Evolutionary conservation across 2,797 vertebrate genomes (phyloP), one percentile per base, ranked within the genome.

Genomic region (Xenops minutus): DNA sequence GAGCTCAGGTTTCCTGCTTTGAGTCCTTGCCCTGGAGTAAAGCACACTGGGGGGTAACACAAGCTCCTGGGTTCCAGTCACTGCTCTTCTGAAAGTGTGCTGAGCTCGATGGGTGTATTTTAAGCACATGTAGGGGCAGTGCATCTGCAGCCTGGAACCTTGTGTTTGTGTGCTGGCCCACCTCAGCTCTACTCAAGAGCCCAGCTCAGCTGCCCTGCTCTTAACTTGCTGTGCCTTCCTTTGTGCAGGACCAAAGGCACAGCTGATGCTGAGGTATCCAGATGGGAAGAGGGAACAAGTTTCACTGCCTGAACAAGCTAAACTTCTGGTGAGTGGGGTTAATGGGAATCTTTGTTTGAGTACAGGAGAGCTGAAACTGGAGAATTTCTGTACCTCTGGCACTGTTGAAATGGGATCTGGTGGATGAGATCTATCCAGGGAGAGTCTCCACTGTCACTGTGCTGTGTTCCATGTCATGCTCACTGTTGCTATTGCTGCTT

Each of bases 261-360:
- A 99, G 89, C 97, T 99, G 96, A 99, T 99, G 99, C 98, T 99
- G 67, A 98, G 99, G 94, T 99, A 99, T 97, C 99, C 99, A 92
- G 99, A 99, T 97, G 99, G 99, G 69, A 99, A 99, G 97, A 99
- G 98, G 98, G 99, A 99, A 98, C 99, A 99, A 96, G 99, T 99
- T 96, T 98, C 99, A 89, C 97, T 99, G 97, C 99, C 99, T 27
- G 99, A 99, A 91, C 99, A 99, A 98, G 99, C 99, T 94, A 99
- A 99, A 95, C 98, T 99, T 84, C 97, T 99, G 98, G 99, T 99
- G 95, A 98, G 98, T 98, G 88, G 72, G 73, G 49, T 79, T 92
- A 27, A 73, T 39, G 5, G 7, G 58, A 83, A 66, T 43, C 36
- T 36, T 87, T 76, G 15, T 27, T 41, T 59, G 87, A 94, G 23